These are phyloP conservation scores for Mustelus asterias DNA, from an alignment of 2,113 vertebrate genomes.

Conservation along the genomic window DNA sequence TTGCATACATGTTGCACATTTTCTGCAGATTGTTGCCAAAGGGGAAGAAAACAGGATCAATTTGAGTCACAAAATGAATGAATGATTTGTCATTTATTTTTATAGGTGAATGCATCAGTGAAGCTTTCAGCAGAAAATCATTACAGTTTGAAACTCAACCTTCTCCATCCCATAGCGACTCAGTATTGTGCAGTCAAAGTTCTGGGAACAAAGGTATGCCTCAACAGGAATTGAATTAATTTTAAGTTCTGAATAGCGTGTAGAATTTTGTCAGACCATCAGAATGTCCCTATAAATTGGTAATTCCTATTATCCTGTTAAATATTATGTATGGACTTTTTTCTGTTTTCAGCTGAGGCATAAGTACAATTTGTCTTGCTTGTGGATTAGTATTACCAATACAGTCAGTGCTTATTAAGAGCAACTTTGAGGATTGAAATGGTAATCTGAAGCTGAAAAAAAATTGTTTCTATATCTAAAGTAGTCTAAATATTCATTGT, in stretches of 20 bases:
- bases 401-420: not conserved
- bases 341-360: not conserved
- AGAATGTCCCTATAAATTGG: not conserved
- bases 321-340: not conserved
- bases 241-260: not conserved
- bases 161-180: constrained; percentile 75
- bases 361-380: not conserved
- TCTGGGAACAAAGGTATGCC: constrained; percentile 83
- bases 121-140: constrained; percentile 72
- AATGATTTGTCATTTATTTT: constrained; percentile 40
- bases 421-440: not conserved
- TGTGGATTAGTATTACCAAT: not conserved
- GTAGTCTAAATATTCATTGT: not conserved
- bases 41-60: too few species aligned
- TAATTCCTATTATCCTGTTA: not conserved
- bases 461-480: not conserved
- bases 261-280: not conserved
- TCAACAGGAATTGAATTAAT: constrained; percentile 8
- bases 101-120: constrained; percentile 71
- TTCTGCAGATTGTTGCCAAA: not conserved
- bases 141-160: constrained; percentile 67
- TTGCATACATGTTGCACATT: not conserved
- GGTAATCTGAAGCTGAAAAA: not conserved
- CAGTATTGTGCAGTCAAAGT: constrained; percentile 85
- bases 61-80: not conserved